phyloP scores from a whole-genome alignment of 2,888 invertebrate species.

The Drosophila subquinaria region DNA sequence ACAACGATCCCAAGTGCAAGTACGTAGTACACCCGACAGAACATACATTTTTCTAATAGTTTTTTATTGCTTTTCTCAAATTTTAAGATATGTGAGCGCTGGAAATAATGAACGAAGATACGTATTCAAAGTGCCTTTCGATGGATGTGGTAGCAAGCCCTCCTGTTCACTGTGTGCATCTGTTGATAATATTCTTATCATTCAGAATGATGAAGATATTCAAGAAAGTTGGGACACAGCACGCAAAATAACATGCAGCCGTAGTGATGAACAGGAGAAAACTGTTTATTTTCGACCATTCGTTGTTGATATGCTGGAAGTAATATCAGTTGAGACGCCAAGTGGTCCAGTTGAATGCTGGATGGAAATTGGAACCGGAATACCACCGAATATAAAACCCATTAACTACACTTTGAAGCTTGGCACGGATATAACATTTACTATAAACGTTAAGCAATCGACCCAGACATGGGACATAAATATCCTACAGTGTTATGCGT shows the following conservation, averaged over 20 bases:
- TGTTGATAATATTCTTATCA: constrained; percentile 89
- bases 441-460: constrained; percentile 89
- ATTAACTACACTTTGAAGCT: constrained; percentile 89
- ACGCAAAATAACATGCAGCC: constrained; percentile 87
- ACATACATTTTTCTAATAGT: not conserved
- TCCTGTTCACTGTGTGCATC: constrained; percentile 88
- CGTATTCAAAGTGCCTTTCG: constrained; percentile 88
- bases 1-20: constrained; percentile 89
- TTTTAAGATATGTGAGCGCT: constrained; percentile 87
- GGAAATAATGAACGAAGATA: constrained; percentile 87
- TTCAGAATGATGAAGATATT: constrained; percentile 89
- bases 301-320: constrained; percentile 90
- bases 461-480: constrained; percentile 89
- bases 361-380: constrained; percentile 91
- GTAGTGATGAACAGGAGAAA: constrained; percentile 83
- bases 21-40: constrained; percentile 8
- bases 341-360: constrained; percentile 90
- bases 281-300: constrained; percentile 87
- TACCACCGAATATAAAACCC: constrained; percentile 88
- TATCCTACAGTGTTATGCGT: constrained; percentile 91
- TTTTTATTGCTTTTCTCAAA: not conserved
- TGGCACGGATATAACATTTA: constrained; percentile 89
- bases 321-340: constrained; percentile 89
- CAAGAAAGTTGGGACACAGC: constrained; percentile 90
- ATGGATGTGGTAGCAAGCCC: constrained; percentile 88